Conservation (phyloP, 2,797 vertebrate genomes). For the Urosaurus nigricauda region DNA sequence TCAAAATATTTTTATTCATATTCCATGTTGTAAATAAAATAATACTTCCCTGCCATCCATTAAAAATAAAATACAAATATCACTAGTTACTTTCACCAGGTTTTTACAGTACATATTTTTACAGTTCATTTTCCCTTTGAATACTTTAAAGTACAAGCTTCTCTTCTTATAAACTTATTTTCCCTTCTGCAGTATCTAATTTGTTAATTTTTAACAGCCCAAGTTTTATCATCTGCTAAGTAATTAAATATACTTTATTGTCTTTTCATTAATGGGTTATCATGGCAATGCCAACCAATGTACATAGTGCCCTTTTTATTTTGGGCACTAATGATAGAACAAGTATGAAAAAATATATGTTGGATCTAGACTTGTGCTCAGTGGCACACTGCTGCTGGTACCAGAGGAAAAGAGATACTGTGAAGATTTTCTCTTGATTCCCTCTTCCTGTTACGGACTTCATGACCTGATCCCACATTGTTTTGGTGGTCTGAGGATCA, state of each 20-base stretch:
- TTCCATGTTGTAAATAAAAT: constrained; percentile 8
- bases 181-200: neutral
- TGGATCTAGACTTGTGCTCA: neutral
- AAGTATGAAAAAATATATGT: constrained; percentile 38
- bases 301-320: neutral
- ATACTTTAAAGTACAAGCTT: neutral
- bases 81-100: neutral
- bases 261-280: neutral
- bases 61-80: neutral
- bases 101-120: neutral
- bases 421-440: neutral
- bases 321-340: neutral
- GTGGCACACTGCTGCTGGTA: no score
- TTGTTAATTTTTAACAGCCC: neutral
- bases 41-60: no score
- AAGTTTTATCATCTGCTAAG: neutral
- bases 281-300: neutral
- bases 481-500: neutral
- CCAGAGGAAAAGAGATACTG: neutral
- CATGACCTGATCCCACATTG: neutral
- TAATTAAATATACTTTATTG: neutral
- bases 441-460: neutral
- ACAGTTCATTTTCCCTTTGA: neutral
- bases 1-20: neutral
- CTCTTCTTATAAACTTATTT: neutral